Evolutionary conservation across 2,113 vertebrate genomes (phyloP).

Genomic region (Pithys albifrons): DNA sequence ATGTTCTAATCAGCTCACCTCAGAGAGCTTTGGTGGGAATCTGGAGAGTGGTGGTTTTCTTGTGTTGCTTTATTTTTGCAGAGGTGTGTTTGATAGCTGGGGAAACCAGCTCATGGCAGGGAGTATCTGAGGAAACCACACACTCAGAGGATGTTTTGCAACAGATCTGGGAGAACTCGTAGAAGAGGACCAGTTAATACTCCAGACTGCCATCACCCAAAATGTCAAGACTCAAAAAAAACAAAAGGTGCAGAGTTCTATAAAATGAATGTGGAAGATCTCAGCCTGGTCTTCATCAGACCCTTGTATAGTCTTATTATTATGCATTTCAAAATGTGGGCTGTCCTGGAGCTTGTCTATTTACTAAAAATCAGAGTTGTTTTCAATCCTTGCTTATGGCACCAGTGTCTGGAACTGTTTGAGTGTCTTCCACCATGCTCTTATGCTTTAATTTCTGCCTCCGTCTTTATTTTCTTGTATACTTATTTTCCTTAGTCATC

Average conservation of each 20-base stretch:
- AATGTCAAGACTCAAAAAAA: neutral
- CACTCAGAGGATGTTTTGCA: neutral
- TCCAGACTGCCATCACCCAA: neutral
- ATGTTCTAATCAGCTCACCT: fast-evolving
- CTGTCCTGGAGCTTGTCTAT: neutral
- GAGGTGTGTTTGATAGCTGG: neutral
- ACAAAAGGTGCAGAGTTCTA: neutral
- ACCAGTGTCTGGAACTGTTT: neutral
- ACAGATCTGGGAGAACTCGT: neutral
- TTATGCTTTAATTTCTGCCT: neutral
- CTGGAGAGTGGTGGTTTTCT: neutral
- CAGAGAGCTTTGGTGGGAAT: fast-evolving
- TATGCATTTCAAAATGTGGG: neutral
- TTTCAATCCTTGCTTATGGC: neutral
- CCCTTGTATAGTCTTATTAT: neutral
- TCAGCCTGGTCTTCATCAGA: neutral
- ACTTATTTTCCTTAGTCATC: neutral
- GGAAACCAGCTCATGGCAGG: neutral
- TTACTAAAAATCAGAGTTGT: neutral
- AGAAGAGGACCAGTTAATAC: neutral
- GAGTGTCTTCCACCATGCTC: neutral
- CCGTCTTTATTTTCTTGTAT: neutral
- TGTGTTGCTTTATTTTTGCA: neutral
- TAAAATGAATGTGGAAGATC: neutral
- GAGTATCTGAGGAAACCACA: neutral